phyloP scores from a whole-genome alignment of 2,113 vertebrate species.

The cattle (Bos taurus) region ARS-UCD2.0 NC_037329.1:73754501-73755000 shows the following conservation, averaged over 20 bases:
- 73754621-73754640: background rate
- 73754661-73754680: slow-evolving; percentile 28
- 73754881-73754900: slow-evolving; percentile 75
- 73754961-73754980: slow-evolving; percentile 71
- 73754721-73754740: slow-evolving; percentile 70
- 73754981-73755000: slow-evolving; percentile 73
- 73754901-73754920: slow-evolving; percentile 69
- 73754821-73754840: slow-evolving; percentile 84
- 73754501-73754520: slow-evolving; percentile 43
- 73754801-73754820: slow-evolving; percentile 82
- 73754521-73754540: slow-evolving; percentile 30
- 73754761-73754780: slow-evolving; percentile 78
- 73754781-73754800: slow-evolving; percentile 82
- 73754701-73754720: slow-evolving; percentile 37
- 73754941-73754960: slow-evolving; percentile 66
- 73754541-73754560: slow-evolving; percentile 62
- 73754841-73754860: slow-evolving; percentile 81
- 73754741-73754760: slow-evolving; percentile 80
- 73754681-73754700: slow-evolving; percentile 52
- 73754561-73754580: slow-evolving; percentile 32
- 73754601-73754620: background rate
- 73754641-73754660: slow-evolving; percentile 23
- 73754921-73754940: slow-evolving; percentile 68
- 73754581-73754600: slow-evolving; percentile 36
- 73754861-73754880: slow-evolving; percentile 81